Evolutionary conservation across 2,113 vertebrate species (phyloP), one percentile per base, ranked within the genome.

Genomic region (Misgurnus anguillicaudatus): DNA sequence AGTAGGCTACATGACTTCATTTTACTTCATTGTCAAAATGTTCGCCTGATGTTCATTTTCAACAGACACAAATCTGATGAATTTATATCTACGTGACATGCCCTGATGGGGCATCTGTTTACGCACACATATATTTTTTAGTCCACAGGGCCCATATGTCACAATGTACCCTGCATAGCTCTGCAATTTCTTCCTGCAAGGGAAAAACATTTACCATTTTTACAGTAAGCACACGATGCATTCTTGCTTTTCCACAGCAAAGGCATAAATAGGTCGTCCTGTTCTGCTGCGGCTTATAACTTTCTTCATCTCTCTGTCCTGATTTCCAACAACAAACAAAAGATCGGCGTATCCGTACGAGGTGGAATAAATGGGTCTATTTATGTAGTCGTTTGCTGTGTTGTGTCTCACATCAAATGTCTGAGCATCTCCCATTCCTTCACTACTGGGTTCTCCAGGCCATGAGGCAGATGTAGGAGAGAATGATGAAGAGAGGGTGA

Each of bases 261-360:
- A 41, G 47, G 67, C 68, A 85, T 88, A 91, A 92, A 89, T 91
- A 90, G 90, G 89, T 90, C 90, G 87, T 82, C 75, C 81, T 80
- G 82, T 80, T 86, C 86, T 85, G 71, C 73, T 24, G 75, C 78
- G 82, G 63, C 11, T 63, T 74, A 75, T 63, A 63, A 82, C 83
- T 17, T 81, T 83, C 80, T 83, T 81, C 79, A 84, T 81, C 68
- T 79, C 38, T 80, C 85, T 88, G 89, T 81, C 88, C 88, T 89
- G 87, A 87, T 90, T 89, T 86, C 80, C 82, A 86, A 89, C 86
- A 88, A 88, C 81, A 89, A 90, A 91, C 90, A 91, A 88, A 75
- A 85, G 80, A 87, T 87, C 86, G 79, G 83, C 5, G 61, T 51
- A 84, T 84, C 83, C 84, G 83, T 60, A 64, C 51, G 87, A 89